Evolutionary conservation across 2,797 vertebrate genomes (phyloP).

Genomic region (Acridotheres tristis): DNA sequence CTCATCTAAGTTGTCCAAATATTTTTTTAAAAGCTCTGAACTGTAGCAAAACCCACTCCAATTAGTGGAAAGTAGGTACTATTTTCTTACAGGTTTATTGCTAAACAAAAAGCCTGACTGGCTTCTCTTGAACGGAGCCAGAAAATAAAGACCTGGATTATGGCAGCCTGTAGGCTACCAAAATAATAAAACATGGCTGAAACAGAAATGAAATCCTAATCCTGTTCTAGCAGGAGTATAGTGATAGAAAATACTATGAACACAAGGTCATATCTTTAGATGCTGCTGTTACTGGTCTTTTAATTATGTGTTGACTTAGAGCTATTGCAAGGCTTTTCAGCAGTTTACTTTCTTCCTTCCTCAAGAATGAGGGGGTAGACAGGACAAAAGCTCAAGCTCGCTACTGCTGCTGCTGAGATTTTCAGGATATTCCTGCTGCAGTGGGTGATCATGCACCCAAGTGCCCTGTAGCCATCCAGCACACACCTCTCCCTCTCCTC

Average conservation of each 20-base stretch:
- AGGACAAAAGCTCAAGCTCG: not conserved
- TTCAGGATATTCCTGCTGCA: not conserved
- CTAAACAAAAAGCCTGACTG: not conserved
- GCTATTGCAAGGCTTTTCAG: not conserved
- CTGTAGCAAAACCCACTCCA: not conserved
- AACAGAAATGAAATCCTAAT: not conserved
- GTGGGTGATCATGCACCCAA: rapidly evolving
- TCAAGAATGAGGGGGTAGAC: not conserved
- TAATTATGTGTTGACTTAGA: not conserved
- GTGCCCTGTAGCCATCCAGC: not conserved
- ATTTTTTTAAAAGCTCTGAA: not conserved
- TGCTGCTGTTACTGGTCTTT: not conserved
- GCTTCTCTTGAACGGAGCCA: not conserved
- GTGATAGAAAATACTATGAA: not conserved
- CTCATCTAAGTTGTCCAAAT: not conserved
- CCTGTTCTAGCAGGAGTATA: not conserved
- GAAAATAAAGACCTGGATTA: not conserved
- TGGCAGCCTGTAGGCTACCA: not conserved
- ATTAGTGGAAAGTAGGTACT: not conserved
- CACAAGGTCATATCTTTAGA: not conserved
- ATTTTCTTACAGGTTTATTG: not conserved
- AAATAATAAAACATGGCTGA: not conserved
- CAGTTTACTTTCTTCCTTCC: not conserved
- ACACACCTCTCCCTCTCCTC: not conserved
- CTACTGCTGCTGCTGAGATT: not conserved